phyloP scores from a whole-genome alignment of 1,140 invertebrate genomes.

The Brachystomella parvula region DNA sequence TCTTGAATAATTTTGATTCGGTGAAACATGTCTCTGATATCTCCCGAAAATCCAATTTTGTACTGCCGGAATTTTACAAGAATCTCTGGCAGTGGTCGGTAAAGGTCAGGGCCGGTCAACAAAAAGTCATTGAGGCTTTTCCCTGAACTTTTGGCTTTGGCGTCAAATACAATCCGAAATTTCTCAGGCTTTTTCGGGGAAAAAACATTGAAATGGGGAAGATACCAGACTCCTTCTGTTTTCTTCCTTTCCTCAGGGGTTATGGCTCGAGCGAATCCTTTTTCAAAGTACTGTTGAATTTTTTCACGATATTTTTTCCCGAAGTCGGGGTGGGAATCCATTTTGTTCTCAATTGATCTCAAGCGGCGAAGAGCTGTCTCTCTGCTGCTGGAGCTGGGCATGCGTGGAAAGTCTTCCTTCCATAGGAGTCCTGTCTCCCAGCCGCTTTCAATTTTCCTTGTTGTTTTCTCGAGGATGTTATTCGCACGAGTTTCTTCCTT shows the following conservation, averaged over 20 bases:
- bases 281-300: background rate
- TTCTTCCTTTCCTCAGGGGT: background rate
- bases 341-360: background rate
- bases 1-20: background rate
- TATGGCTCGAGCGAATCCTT: background rate
- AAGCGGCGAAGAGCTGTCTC: background rate
- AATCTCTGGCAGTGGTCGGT: slow-evolving; percentile 4
- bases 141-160: background rate
- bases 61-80: slow-evolving; percentile 9
- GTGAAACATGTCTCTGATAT: slow-evolving; percentile 24
- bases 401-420: background rate
- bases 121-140: slow-evolving; percentile 13
- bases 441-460: background rate
- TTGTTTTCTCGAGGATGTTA: background rate
- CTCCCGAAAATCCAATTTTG: slow-evolving; percentile 7
- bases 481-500: background rate
- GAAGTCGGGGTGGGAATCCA: background rate
- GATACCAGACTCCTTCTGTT: background rate
- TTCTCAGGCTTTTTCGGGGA: slow-evolving; percentile 15
- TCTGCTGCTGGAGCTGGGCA: background rate
- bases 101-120: slow-evolving; percentile 8
- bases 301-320: background rate
- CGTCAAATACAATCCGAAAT: slow-evolving; percentile 12
- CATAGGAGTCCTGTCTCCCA: slow-evolving; percentile 15
- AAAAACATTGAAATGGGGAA: slow-evolving; percentile 11